Base-by-base conservation (phyloP, 2,888 invertebrate genomes). In the Piscicola geometra region DNA sequence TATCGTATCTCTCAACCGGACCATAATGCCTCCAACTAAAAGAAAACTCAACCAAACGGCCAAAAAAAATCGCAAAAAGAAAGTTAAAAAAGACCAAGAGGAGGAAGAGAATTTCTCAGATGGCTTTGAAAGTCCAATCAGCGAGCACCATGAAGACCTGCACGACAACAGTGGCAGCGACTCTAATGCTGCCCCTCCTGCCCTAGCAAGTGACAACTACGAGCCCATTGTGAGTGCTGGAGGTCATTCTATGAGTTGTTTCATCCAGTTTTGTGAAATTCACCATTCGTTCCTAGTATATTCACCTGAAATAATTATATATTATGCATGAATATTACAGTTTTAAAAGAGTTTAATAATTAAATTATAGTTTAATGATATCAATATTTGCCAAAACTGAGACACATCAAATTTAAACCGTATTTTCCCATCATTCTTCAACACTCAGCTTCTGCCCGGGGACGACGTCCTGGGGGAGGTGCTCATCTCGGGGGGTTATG, bases 401-500 rank as follows among this genome's bases (percentile, higher is more conserved):
- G n/a, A n/a, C n/a, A n/a, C n/a, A n/a, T n/a, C n/a, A n/a, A n/a
- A n/a, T n/a, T n/a, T n/a, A n/a, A n/a, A n/a, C n/a, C n/a, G n/a
- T n/a, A n/a, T n/a, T n/a, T n/a, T n/a, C n/a, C n/a, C n/a, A n/a
- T n/a, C n/a, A n/a, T n/a, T n/a, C n/a, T n/a, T n/a, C n/a, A n/a
- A n/a, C n/a, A n/a, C n/a, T n/a, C 60, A 76, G 76, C 28, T 41
- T 9, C 33, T 83, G 64, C 82, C 83, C 77, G 82, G 82, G 18
- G 81, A 83, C 3, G 80, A 82, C 80, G 76, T 82, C 18, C 80
- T 60, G 56, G 85, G 85, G 5, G 83, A 84, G 77, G 72, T 95
- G 77, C 83, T 94, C 82, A 89, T 94, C 78, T 90, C 92, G 80
- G 95, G 95, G 1, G 90, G 92, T 81, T 91, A 93, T 0, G 93